phyloP scores from a whole-genome alignment of 2,113 vertebrate genomes.

The Gallinago undulata region DNA sequence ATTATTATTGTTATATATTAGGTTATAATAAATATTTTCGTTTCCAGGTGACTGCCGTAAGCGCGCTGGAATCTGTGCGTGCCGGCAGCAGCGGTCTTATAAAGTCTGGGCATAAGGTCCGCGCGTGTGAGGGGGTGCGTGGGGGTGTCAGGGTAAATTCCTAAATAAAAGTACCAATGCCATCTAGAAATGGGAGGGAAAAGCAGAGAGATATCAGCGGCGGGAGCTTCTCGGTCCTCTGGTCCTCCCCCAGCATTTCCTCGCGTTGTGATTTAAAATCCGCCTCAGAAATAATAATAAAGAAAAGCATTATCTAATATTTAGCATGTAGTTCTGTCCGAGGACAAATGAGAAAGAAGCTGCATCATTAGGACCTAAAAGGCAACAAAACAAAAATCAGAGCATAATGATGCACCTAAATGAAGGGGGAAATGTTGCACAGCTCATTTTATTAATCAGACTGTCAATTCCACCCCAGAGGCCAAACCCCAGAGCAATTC shows the following conservation, averaged over 20 bases:
- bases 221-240: conserved; percentile 33
- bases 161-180: conserved; percentile 62
- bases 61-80: neutral
- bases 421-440: conserved; percentile 99
- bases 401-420: conserved; percentile 99
- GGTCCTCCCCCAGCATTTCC: conserved; percentile 36
- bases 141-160: conserved; percentile 45
- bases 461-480: conserved; percentile 99
- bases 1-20: neutral
- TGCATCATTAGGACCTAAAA: conserved; percentile 85
- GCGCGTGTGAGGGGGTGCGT: neutral
- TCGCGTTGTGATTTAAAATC: neutral
- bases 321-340: conserved; percentile 73
- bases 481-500: conserved; percentile 96
- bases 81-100: neutral
- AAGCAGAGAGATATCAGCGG: conserved; percentile 25
- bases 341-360: conserved; percentile 79
- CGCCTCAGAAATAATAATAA: conserved; percentile 36
- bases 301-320: conserved; percentile 73
- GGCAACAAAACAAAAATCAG: conserved; percentile 98
- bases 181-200: conserved; percentile 55
- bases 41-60: neutral
- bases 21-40: conserved; percentile 4
- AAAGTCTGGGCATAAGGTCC: neutral
- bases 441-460: conserved; percentile 99